A percentile compares a stretch with the other conserved stretches of the same genome.
These are phyloP conservation scores for Zaprionus bogoriensis DNA, from an alignment of 2,888 invertebrate species.

Conservation along the genomic window DNA sequence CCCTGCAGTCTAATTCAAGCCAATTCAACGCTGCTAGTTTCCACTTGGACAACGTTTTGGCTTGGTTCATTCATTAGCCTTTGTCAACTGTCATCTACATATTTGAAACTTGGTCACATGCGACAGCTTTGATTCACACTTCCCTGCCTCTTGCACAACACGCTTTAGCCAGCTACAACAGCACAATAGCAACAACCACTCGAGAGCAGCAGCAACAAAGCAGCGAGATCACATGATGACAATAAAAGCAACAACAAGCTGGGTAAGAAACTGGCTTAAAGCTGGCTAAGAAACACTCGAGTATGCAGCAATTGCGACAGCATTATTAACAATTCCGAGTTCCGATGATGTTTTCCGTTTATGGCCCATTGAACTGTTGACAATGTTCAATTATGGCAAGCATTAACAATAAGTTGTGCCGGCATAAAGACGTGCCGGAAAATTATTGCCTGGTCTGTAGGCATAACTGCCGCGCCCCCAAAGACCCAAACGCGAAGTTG, in stretches of 20 bases:
- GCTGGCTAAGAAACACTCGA: constrained; percentile 24
- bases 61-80: constrained; percentile 7
- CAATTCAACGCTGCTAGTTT: background rate
- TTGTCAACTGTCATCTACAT: constrained; percentile 16
- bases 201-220: background rate
- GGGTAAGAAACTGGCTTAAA: constrained; percentile 18
- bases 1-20: background rate
- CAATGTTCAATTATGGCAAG: constrained; percentile 8
- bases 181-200: background rate
- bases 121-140: constrained; percentile 41
- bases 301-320: constrained; percentile 7
- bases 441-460: constrained; percentile 1
- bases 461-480: constrained; percentile 23
- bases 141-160: constrained; percentile 23
- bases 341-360: constrained; percentile 22
- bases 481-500: constrained; percentile 32
- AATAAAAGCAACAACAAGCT: constrained; percentile 1
- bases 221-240: constrained; percentile 31
- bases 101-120: constrained; percentile 3
- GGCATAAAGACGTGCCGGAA: constrained; percentile 21
- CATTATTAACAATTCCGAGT: constrained; percentile 17
- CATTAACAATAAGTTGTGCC: constrained; percentile 32
- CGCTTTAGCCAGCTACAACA: constrained; percentile 7
- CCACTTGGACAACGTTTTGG: background rate
- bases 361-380: constrained; percentile 36